Conservation (phyloP, 2,888 invertebrate genomes). For the Dasypolia templi region DNA sequence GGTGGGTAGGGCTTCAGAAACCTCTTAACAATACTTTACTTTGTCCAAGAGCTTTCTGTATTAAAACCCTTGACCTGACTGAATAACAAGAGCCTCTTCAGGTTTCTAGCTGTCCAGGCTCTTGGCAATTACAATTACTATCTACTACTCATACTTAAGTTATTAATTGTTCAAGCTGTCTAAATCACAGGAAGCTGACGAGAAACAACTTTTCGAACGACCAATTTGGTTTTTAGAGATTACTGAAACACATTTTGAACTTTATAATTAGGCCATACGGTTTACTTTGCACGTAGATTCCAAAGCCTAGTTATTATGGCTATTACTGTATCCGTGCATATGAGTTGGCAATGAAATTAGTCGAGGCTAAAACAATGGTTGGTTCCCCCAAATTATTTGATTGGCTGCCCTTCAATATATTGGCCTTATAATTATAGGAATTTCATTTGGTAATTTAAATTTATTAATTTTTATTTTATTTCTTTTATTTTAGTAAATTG, state of each 20-base stretch:
- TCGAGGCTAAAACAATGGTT: constrained; percentile 38
- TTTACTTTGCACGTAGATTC: background rate
- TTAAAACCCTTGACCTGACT: background rate
- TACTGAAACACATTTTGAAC: background rate
- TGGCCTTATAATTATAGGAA: background rate
- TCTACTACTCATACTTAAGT: too few species aligned
- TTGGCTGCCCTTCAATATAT: constrained; percentile 24
- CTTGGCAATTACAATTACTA: background rate
- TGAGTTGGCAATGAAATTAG: constrained; percentile 48
- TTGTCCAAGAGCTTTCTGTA: background rate
- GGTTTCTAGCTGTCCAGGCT: background rate
- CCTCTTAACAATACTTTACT: too few species aligned
- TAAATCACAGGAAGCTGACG: background rate
- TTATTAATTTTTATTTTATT: too few species aligned
- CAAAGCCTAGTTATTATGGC: constrained; percentile 2
- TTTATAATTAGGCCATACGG: background rate
- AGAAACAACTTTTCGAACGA: background rate
- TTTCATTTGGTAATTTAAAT: constrained; percentile 4
- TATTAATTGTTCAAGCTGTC: too few species aligned
- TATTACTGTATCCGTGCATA: constrained; percentile 23
- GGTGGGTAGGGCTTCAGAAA: too few species aligned
- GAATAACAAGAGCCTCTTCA: background rate
- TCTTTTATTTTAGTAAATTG: too few species aligned
- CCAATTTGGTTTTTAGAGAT: background rate
- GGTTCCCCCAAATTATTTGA: constrained; percentile 40